Evolutionary conservation across 2,888 invertebrate species (phyloP).

Genomic region (Rhopalosiphum nymphaeae): DNA sequence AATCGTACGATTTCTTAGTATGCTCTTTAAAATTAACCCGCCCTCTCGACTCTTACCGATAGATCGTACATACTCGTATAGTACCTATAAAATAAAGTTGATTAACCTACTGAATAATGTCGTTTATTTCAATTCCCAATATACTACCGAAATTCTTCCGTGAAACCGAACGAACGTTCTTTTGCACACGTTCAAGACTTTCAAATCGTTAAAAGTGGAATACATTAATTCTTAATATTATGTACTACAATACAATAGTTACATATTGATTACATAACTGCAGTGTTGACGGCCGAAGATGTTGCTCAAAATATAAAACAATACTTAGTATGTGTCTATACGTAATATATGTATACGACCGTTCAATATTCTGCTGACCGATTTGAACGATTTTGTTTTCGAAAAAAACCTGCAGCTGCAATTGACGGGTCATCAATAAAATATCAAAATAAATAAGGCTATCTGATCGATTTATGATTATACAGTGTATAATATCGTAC

Average conservation of each 20-base stretch:
- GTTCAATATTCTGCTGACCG: background rate
- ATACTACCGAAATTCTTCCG: background rate
- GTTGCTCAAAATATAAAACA: background rate
- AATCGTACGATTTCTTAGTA: background rate
- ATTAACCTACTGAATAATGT: background rate
- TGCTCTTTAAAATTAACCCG: too few species aligned
- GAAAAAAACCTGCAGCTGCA: too few species aligned
- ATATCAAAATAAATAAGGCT: background rate
- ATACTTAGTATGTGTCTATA: background rate
- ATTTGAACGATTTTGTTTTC: too few species aligned
- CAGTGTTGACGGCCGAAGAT: background rate
- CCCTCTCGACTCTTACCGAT: background rate
- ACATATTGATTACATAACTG: background rate
- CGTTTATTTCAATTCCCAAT: too few species aligned
- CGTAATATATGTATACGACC: background rate
- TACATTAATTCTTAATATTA: background rate
- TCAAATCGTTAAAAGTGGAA: too few species aligned
- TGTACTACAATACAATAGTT: background rate
- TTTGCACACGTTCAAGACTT: too few species aligned
- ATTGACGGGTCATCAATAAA: background rate
- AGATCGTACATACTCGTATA: background rate
- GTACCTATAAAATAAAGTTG: background rate
- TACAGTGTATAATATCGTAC: background rate
- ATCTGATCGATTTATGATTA: background rate
- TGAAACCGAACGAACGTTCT: background rate